Conservation (phyloP, 2,888 invertebrate genomes). For the Hypomecis punctinalis region DNA sequence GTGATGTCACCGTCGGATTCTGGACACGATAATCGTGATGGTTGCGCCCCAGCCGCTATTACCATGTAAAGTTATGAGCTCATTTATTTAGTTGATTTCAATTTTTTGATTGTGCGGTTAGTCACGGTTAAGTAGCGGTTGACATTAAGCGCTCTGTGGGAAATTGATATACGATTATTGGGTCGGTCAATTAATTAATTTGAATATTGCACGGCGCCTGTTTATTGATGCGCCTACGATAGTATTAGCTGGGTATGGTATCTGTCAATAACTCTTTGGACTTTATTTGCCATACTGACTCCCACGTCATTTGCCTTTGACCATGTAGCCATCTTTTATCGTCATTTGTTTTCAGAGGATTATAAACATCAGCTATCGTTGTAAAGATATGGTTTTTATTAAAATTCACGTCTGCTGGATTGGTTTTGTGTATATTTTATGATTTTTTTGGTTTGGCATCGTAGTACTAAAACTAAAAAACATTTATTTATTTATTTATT, state of each 20-base stretch:
- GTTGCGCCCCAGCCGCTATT: slow-evolving; percentile 70
- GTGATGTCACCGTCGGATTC: slow-evolving; percentile 76
- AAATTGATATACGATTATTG: slow-evolving; percentile 78
- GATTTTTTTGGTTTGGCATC: too few relatives aligned
- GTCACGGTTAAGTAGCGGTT: slow-evolving; percentile 65
- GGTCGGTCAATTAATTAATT: slow-evolving; percentile 64
- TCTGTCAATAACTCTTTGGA: slow-evolving; percentile 17
- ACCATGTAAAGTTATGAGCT: slow-evolving; percentile 72
- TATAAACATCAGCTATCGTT: background rate
- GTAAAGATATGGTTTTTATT: background rate
- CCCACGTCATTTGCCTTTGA: background rate
- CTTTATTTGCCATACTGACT: slow-evolving; percentile 18
- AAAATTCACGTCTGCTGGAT: background rate
- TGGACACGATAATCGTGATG: slow-evolving; percentile 75
- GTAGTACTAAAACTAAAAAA: too few relatives aligned
- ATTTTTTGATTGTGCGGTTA: slow-evolving; percentile 67
- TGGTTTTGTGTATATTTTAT: background rate
- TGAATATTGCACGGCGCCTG: slow-evolving; percentile 59
- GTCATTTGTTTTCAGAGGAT: background rate
- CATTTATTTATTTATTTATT: too few relatives aligned
- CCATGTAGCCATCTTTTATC: slow-evolving; percentile 29
- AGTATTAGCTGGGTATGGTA: slow-evolving; percentile 13
- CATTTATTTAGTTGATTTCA: slow-evolving; percentile 66
- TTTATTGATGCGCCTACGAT: slow-evolving; percentile 36
- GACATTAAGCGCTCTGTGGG: slow-evolving; percentile 65